Conservation (phyloP, 2,113 vertebrate species). For the Oxyura jamaicensis region DNA sequence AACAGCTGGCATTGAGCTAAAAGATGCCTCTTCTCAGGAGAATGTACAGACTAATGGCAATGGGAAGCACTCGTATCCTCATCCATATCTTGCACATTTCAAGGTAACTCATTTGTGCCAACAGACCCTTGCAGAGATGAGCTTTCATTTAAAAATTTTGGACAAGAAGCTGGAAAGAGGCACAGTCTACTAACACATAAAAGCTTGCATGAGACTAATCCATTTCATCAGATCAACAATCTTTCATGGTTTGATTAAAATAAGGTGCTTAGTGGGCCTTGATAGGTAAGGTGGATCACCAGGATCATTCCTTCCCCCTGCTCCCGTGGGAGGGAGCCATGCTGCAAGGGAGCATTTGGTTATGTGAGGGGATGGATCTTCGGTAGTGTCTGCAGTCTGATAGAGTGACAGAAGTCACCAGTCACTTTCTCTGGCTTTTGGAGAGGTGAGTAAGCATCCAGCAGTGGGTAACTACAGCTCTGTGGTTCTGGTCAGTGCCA, state of each 20-base stretch:
- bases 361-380: not conserved
- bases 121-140: not conserved
- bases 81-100: slow-evolving; percentile 85
- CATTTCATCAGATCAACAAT: not conserved
- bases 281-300: not conserved
- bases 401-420: not conserved
- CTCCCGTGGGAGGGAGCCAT: not conserved
- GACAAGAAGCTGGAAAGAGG: not conserved
- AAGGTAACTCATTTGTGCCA: slow-evolving; percentile 72
- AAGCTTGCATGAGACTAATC: not conserved
- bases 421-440: not conserved
- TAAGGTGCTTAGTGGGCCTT: not conserved
- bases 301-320: not conserved
- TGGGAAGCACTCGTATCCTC: slow-evolving; percentile 71
- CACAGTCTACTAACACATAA: not conserved
- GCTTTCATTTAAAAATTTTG: not conserved
- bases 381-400: not conserved
- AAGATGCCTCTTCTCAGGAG: slow-evolving; percentile 77
- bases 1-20: slow-evolving; percentile 85
- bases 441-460: not conserved
- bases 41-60: slow-evolving; percentile 81
- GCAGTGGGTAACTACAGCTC: not conserved
- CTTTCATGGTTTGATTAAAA: not conserved
- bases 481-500: not conserved
- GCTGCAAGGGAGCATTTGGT: not conserved